Evolutionary conservation across 2,888 invertebrate species (phyloP), one percentile per base, ranked within the genome.

Genomic region (Conistra vaccinii): DNA sequence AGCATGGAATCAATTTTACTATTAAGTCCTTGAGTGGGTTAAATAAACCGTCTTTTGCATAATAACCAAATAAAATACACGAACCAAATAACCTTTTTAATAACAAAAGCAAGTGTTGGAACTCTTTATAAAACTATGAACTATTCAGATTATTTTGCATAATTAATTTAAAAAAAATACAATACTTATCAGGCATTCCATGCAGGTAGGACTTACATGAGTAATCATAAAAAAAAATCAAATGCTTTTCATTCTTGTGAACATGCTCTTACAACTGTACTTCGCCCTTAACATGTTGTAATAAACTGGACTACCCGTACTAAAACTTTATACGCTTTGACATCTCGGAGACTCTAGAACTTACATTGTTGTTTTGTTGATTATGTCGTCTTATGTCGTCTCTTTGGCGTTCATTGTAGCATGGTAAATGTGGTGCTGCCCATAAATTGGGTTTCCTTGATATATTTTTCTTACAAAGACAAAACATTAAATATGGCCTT

Each of bases 291-390:
- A 77, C 69, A 69, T 67, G 69, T 60, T 63, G 83, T 68, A 83
- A 80, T 83, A 83, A 83, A 83, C 60, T 60, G 62, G 26, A 58
- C 35, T 35, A 26, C 42, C 35, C 1, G 69, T 63, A 80, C 73
- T 83, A 83, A 83, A 83, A 83, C 66, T 77, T 83, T 80, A 83
- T 83, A 83, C 45, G 60, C 10, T 80, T 77, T 83, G 83, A 80
- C 80, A 77, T 67, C 55, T 55, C 32, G 6, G 45, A 77, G 61
- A 68, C n/a, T 63, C 78, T 71, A 81, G 66, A 68, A 23, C 17
- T 65, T 60, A 83, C 83, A 77, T 74, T 83, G 80, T 83, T 72
- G 71, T 57, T 65, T 14, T 20, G 29, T 62, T 69, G 76, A 83
- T 81, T 74, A 78, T 70, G 73, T 74, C 32, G 61, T 78, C 53